Percentiles rank a stretch among this genome's conserved stretches.
Conservation (phyloP, 2,113 vertebrate genomes). For the Istiophorus platypterus region DNA sequence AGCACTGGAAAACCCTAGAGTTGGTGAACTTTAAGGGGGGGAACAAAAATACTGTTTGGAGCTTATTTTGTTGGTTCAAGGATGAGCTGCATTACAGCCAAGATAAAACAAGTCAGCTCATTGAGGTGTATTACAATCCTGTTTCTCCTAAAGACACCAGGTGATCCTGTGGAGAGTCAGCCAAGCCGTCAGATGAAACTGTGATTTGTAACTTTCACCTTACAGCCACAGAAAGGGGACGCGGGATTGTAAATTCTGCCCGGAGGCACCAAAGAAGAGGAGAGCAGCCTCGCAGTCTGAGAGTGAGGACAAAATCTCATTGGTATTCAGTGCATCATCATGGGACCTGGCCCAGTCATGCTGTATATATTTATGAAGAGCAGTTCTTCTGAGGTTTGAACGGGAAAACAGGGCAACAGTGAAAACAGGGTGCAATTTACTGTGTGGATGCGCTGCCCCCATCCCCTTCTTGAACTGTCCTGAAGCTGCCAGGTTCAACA, state of each 20-base stretch:
- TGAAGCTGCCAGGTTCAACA: conserved; percentile 18
- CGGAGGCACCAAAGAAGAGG: conserved; percentile 58
- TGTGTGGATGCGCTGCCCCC: conserved; percentile 33
- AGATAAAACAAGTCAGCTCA: conserved; percentile 54
- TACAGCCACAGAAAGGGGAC: conserved; percentile 36
- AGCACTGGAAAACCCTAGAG: conserved; percentile 12
- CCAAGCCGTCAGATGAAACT: conserved; percentile 51
- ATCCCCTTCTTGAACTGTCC: conserved; percentile 36
- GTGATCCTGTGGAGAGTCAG: conserved; percentile 50
- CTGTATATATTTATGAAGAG: conserved; percentile 72
- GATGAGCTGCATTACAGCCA: conserved; percentile 27
- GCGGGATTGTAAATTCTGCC: conserved; percentile 60
- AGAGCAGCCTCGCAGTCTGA: conserved; percentile 22
- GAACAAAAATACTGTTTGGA: background rate
- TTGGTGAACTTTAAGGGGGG: conserved; percentile 38
- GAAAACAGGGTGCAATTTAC: conserved; percentile 52
- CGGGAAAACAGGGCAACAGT: conserved; percentile 33
- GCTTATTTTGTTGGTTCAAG: conserved; percentile 28
- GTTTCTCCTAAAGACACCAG: conserved; percentile 46
- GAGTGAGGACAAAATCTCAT: conserved; percentile 52
- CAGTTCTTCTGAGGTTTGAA: conserved; percentile 59
- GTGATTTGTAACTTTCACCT: conserved; percentile 73
- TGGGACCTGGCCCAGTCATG: conserved; percentile 48
- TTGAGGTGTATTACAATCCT: conserved; percentile 53
- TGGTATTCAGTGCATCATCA: conserved; percentile 67